Evolutionary conservation across 2,888 invertebrate genomes (phyloP).

Genomic region (Calliphora vomitoria): DNA sequence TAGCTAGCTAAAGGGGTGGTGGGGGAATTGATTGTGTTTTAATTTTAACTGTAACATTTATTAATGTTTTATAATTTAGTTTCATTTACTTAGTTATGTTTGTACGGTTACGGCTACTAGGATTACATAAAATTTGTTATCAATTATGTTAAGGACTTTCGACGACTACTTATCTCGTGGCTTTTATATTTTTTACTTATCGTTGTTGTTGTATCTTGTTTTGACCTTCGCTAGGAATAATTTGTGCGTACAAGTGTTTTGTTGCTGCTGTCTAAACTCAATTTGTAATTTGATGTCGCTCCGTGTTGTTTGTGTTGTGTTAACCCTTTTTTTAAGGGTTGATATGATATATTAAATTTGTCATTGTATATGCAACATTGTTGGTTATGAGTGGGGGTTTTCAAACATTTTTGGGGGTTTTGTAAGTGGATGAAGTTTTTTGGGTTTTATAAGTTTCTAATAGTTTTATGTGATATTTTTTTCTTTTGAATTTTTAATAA

Average conservation of each 20-base stretch:
- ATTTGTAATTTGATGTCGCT: slow-evolving; percentile 42
- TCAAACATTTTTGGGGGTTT: neutral
- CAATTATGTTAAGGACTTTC: slow-evolving; percentile 13
- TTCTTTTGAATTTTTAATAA: neutral
- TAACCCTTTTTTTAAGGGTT: slow-evolving; percentile 6
- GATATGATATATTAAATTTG: neutral
- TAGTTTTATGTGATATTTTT: neutral
- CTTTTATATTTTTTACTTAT: neutral
- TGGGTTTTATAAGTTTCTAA: neutral
- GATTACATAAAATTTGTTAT: slow-evolving; percentile 28
- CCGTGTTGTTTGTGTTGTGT: neutral
- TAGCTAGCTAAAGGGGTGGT: neutral
- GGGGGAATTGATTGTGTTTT: slow-evolving; percentile 5
- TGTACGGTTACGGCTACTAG: neutral
- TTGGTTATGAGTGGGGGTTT: neutral
- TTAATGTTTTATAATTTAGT: slow-evolving; percentile 36
- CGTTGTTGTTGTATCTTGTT: neutral
- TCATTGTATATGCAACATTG: neutral
- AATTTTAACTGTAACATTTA: slow-evolving; percentile 16
- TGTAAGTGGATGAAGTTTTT: neutral
- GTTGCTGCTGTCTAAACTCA: slow-evolving; percentile 35
- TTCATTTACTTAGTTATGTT: slow-evolving; percentile 21
- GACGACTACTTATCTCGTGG: neutral
- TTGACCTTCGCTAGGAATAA: neutral
- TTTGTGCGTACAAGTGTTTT: neutral